Base-by-base conservation (phyloP, 53 echinoderm and acorn worm species). In the Astropecten irregularis region DNA sequence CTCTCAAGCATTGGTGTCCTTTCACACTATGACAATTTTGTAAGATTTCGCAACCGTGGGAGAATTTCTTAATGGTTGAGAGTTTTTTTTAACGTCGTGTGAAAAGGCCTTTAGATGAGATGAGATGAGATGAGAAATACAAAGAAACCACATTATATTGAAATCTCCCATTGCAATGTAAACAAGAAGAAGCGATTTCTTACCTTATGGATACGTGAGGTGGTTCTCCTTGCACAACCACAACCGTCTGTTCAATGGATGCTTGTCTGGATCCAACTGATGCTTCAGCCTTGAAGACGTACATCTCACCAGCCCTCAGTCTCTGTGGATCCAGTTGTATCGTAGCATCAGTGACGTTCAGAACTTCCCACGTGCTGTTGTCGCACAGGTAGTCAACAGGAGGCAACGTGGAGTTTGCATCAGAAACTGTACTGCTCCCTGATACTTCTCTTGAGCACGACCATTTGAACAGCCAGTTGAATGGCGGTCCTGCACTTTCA, bases 401-500 rank as follows among this genome's bases (percentile, higher is more conserved):
- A 32, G 66, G 11, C 6, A 19, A 20, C 18, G 76, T 23, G 16
- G 39, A 0, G 23, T 68, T 68, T 27, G 46, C 4, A 10, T 22
- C 1, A 27, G 14, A 44, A 44, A 26, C 0, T 23, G 44, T 44
- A 13, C 16, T 66, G 9, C 20, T 3, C 19, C 59, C 18, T 3
- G 79, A 61, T 42, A 61, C 1, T n/a, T n/a, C n/a, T 62, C 38
- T 79, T 46, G 38, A 10, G 40, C 89, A 92, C 15, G 51, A 66
- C 92, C 92, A 92, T 7, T 52, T 52, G 31, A 92, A 83, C 9
- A 44, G 42, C 92, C 89, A 89, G 8, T 33, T 21, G 15, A 40
- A 48, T 0, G 67, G 20, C 20, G 73, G 47, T 22, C 83, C 52
- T 21, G 54, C 60, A 2, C 18, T 33, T 28, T 89, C 68, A 38